phyloP scores from a whole-genome alignment of 1,140 invertebrate genomes.

The Orchestia grillus region DNA sequence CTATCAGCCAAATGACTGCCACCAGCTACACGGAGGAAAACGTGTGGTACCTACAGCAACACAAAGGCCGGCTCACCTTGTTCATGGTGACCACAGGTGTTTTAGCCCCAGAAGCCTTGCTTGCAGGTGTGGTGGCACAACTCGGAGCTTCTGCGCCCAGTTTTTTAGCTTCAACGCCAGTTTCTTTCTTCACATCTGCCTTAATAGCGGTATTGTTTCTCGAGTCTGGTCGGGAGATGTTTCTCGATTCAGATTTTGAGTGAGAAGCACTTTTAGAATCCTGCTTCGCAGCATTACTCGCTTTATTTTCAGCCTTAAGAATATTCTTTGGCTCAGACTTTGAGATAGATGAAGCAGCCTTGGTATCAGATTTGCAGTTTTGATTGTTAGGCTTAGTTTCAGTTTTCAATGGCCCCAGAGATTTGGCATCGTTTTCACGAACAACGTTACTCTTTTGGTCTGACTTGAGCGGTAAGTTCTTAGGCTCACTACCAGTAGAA shows the following conservation, averaged over 20 bases:
- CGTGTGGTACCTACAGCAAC: neutral
- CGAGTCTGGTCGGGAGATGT: neutral
- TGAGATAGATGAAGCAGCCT: neutral
- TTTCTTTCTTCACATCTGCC: neutral
- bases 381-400: neutral
- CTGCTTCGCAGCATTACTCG: neutral
- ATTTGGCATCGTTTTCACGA: neutral
- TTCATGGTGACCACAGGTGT: conserved; percentile 27
- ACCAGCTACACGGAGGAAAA: neutral
- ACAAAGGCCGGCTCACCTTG: neutral
- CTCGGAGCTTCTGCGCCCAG: neutral
- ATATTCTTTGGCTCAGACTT: conserved; percentile 30
- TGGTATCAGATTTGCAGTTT: neutral
- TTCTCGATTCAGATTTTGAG: neutral
- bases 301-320: neutral
- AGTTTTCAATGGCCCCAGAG: neutral
- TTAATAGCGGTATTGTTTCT: neutral
- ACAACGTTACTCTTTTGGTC: neutral
- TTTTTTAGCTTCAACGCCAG: neutral
- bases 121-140: neutral
- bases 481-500: neutral
- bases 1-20: neutral
- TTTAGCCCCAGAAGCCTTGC: neutral
- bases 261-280: neutral
- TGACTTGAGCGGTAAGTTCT: neutral